Conservation (phyloP, 2,113 vertebrate species). For the Toxotes jaculatrix region DNA sequence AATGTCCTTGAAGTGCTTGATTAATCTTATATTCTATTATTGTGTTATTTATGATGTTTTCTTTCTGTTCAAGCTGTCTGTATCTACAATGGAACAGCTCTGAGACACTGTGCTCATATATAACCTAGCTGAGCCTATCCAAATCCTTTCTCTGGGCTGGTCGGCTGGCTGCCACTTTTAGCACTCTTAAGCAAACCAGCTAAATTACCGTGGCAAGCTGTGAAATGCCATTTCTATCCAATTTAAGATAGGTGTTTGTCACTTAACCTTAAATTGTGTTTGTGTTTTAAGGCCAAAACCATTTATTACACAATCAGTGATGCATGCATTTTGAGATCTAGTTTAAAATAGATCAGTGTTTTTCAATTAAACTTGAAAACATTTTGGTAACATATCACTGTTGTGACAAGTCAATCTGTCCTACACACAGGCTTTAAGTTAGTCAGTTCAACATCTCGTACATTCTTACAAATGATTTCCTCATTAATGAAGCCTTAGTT, state of each 20-base stretch:
- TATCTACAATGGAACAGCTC: conserved; percentile 9
- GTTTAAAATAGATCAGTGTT: background rate
- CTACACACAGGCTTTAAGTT: background rate
- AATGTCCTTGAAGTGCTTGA: conserved; percentile 20
- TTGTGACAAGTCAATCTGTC: background rate
- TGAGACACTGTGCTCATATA: background rate
- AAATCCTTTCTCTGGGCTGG: conserved; percentile 13
- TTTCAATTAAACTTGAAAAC: background rate
- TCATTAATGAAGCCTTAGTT: no score
- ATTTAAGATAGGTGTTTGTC: conserved; percentile 35
- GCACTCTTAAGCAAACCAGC: conserved; percentile 50
- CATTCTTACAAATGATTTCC: background rate
- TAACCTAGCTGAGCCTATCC: conserved; percentile 13
- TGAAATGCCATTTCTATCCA: conserved; percentile 45
- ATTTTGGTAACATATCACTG: background rate
- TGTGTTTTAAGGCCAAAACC: conserved; percentile 13
- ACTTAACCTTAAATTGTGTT: conserved; percentile 9
- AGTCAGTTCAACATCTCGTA: background rate
- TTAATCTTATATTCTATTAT: conserved; percentile 33
- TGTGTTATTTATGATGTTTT: conserved; percentile 32
- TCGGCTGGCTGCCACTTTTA: conserved; percentile 45
- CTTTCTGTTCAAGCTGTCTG: conserved; percentile 15
- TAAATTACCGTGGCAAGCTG: conserved; percentile 52
- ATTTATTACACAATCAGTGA: conserved; percentile 25
- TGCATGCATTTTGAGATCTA: background rate